These are phyloP conservation scores for Noctua janthe DNA, from an alignment of 2,888 invertebrate genomes.

Conservation along the genomic window DNA sequence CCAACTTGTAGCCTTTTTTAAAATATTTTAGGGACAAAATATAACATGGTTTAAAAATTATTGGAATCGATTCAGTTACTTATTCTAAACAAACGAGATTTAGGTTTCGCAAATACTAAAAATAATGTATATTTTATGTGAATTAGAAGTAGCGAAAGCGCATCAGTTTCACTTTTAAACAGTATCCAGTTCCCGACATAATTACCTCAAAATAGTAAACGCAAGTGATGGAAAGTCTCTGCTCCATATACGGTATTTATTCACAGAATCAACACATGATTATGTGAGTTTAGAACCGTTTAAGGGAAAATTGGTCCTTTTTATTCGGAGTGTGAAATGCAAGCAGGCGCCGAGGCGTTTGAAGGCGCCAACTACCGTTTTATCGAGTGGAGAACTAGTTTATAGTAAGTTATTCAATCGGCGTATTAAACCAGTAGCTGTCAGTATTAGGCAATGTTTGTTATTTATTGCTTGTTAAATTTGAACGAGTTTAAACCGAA, in stretches of 20 bases:
- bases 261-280: constrained; percentile 32
- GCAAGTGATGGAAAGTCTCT: constrained; percentile 27
- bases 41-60: too few relatives aligned
- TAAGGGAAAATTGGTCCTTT: constrained; percentile 41
- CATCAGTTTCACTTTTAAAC: constrained; percentile 3
- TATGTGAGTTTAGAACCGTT: constrained; percentile 41
- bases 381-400: constrained; percentile 36
- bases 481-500: constrained; percentile 15
- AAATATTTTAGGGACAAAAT: too few relatives aligned
- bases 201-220: constrained; percentile 18
- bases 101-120: too few relatives aligned
- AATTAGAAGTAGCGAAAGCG: neutral
- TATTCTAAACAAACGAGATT: too few relatives aligned
- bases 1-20: too few relatives aligned
- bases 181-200: neutral
- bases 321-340: constrained; percentile 36
- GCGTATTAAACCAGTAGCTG: constrained; percentile 37
- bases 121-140: neutral
- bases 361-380: constrained; percentile 41
- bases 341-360: constrained; percentile 40
- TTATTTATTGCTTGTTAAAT: constrained; percentile 46
- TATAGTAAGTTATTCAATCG: constrained; percentile 38
- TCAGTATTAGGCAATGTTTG: constrained; percentile 27
- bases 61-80: too few relatives aligned
- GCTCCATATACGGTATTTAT: constrained; percentile 46